Evolutionary conservation across 2,888 invertebrate species (phyloP).

Genomic region (Drosophila greeni): DNA sequence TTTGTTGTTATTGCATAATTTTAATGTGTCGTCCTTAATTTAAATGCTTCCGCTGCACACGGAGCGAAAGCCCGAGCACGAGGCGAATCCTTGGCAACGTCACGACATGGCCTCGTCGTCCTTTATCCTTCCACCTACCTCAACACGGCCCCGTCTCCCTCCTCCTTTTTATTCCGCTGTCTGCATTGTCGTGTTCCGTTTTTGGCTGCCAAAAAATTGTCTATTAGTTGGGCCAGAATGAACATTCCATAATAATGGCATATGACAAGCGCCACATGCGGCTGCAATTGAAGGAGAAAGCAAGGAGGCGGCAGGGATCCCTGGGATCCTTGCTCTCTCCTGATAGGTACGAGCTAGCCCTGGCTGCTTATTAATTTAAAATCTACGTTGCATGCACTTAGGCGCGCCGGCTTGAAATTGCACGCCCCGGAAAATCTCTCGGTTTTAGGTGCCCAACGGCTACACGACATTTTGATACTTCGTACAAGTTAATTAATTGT

Average conservation of each 20-base stretch:
- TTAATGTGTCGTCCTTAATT: conserved; percentile 76
- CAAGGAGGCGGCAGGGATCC: conserved; percentile 1
- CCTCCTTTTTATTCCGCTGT: conserved; percentile 8
- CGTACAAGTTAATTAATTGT: conserved; percentile 76
- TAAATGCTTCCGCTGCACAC: conserved; percentile 76
- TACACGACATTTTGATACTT: conserved; percentile 63
- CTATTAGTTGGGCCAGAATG: conserved; percentile 72
- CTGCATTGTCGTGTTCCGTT: conserved; percentile 53
- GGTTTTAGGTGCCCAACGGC: conserved; percentile 51
- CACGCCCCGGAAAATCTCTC: conserved; percentile 34
- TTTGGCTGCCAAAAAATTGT: conserved; percentile 73
- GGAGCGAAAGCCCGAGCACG: conserved; percentile 28
- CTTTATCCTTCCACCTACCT: conserved; percentile 37
- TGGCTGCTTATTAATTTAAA: conserved; percentile 72
- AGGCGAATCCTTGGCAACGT: conserved; percentile 68
- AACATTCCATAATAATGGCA: conserved; percentile 72
- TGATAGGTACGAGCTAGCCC: conserved; percentile 25
- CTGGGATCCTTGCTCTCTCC: conserved; percentile 13
- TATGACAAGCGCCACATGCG: conserved; percentile 73
- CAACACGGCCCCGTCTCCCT: background rate
- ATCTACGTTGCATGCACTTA: conserved; percentile 68
- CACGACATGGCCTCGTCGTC: conserved; percentile 61
- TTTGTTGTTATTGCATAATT: conserved; percentile 74
- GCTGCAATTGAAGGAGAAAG: conserved; percentile 48
- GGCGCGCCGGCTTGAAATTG: conserved; percentile 53